Percentiles rank a stretch among this genome's conserved stretches.
These are phyloP conservation scores for Sebastes goodei DNA, from an alignment of 2,797 vertebrate species.

Conservation along the genomic window DNA sequence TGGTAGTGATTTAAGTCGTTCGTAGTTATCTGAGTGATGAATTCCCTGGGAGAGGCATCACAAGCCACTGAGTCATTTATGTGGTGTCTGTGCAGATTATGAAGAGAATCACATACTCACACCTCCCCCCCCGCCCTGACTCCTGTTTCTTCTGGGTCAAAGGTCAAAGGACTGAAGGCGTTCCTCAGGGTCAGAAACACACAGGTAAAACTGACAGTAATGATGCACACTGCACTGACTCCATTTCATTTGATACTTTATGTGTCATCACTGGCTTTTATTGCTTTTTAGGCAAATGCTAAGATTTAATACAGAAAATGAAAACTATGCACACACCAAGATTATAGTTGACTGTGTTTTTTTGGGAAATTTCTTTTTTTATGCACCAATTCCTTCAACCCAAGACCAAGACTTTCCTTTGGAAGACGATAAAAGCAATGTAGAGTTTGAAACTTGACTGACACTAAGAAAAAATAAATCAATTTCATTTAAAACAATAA, in stretches of 20 bases:
- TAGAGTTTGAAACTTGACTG: background rate
- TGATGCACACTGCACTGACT: background rate
- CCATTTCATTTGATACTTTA: background rate
- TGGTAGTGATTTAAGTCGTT: slow-evolving; percentile 32
- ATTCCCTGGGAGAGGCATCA: slow-evolving; percentile 5
- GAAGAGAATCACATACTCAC: slow-evolving; percentile 75
- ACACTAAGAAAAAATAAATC: background rate
- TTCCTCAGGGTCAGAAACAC: slow-evolving; percentile 83
- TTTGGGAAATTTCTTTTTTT: background rate
- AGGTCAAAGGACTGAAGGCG: slow-evolving; percentile 88
- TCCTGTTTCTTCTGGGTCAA: slow-evolving; percentile 77
- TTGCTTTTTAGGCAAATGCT: background rate
- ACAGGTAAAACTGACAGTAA: background rate
- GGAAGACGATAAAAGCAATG: background rate
- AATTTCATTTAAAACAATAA: background rate
- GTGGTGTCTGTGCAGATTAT: background rate
- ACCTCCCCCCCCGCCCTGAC: slow-evolving; percentile 78
- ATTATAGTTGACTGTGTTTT: background rate
- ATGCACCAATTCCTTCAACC: background rate
- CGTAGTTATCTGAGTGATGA: slow-evolving; percentile 27
- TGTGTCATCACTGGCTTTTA: background rate
- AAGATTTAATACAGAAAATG: background rate
- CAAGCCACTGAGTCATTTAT: background rate
- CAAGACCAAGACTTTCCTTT: background rate
- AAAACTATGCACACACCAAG: background rate